Evolutionary conservation across 2,888 invertebrate genomes (phyloP).

Genomic region (Priocnemis perturbator): DNA sequence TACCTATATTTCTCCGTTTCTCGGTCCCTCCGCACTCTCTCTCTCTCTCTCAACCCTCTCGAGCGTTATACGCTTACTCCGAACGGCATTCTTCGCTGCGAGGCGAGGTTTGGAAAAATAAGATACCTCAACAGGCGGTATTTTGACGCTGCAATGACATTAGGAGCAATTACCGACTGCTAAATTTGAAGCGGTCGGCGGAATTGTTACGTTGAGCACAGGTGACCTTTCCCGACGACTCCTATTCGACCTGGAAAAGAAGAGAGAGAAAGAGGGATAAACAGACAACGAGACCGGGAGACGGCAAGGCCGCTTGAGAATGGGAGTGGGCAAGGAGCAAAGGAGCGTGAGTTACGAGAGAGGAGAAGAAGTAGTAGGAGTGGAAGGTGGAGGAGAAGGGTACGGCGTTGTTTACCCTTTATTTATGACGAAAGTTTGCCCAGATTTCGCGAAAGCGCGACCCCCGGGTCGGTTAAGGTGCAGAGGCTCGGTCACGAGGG

Average conservation of each 20-base stretch:
- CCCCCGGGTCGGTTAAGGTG: conserved; percentile 57
- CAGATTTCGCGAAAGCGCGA: conserved; percentile 69
- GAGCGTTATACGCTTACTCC: too few species aligned
- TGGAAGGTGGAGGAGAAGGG: background rate
- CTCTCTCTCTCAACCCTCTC: too few species aligned
- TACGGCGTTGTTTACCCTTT: conserved; percentile 70
- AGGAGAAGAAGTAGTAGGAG: conserved; percentile 23
- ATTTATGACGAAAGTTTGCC: conserved; percentile 73
- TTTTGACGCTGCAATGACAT: too few species aligned
- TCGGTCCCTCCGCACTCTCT: too few species aligned
- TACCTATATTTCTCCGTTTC: too few species aligned
- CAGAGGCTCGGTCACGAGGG: conserved; percentile 45
- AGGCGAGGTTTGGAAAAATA: too few species aligned
- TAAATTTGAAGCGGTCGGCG: background rate
- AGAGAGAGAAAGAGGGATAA: conserved; percentile 5
- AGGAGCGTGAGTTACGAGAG: conserved; percentile 60
- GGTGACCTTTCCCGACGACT: background rate
- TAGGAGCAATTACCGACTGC: too few species aligned
- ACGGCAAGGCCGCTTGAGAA: conserved; percentile 30
- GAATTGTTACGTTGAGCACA: too few species aligned
- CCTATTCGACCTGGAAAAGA: too few species aligned
- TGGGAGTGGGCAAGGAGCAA: conserved; percentile 19
- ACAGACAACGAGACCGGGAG: conserved; percentile 10
- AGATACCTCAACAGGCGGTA: too few species aligned
- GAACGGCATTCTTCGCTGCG: too few species aligned